These are phyloP conservation scores for Trichogramma evanescens DNA, from an alignment of 2,888 invertebrate genomes.

Conservation along the genomic window DNA sequence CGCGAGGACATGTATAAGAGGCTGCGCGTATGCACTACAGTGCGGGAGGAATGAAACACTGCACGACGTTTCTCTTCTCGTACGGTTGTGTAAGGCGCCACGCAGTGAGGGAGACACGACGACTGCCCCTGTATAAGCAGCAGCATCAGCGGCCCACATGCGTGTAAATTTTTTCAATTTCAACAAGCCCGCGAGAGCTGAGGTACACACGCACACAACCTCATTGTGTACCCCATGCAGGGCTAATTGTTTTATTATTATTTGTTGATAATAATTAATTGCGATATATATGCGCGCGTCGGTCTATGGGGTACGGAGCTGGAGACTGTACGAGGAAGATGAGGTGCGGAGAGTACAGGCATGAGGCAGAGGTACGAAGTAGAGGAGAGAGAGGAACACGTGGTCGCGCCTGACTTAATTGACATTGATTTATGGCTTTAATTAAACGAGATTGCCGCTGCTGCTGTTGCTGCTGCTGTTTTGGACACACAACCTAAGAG, in stretches of 20 bases:
- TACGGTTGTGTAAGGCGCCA: too few relatives aligned
- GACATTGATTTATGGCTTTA: constrained; percentile 47
- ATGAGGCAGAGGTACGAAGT: neutral
- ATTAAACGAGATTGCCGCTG: constrained; percentile 38
- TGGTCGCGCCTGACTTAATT: constrained; percentile 33
- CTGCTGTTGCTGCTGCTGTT: constrained; percentile 1
- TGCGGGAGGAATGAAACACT: too few relatives aligned
- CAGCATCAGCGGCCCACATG: too few relatives aligned
- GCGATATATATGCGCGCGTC: constrained; percentile 17
- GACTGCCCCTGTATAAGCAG: too few relatives aligned
- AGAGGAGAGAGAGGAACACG: constrained; percentile 5
- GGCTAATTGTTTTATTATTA: constrained; percentile 39
- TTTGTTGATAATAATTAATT: constrained; percentile 46
- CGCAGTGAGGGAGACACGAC: too few relatives aligned
- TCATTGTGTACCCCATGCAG: constrained; percentile 9
- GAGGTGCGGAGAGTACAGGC: constrained; percentile 1
- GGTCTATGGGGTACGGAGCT: too few relatives aligned
- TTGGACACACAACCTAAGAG: too few relatives aligned
- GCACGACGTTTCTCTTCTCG: too few relatives aligned
- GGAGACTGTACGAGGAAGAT: neutral
- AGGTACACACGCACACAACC: neutral
- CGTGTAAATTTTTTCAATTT: too few relatives aligned
- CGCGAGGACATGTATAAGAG: too few relatives aligned
- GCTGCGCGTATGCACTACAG: too few relatives aligned
- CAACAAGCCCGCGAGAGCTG: too few relatives aligned